A percentile compares a stretch with the other conserved stretches of the same genome.
These are phyloP conservation scores for Frankliniella fusca DNA, from an alignment of 2,888 invertebrate species.

Conservation along the genomic window DNA sequence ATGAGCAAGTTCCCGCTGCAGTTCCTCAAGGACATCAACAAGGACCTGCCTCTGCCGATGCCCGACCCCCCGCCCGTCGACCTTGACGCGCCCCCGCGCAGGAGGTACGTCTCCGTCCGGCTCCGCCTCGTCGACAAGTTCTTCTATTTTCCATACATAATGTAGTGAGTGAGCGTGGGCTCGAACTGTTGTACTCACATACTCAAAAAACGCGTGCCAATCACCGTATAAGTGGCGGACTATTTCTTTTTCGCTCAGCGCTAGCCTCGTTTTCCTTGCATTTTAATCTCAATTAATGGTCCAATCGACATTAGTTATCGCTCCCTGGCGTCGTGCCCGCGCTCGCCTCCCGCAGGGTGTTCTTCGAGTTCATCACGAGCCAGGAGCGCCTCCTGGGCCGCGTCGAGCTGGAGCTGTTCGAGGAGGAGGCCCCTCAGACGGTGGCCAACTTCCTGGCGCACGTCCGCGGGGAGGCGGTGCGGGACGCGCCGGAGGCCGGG, in stretches of 20 bases:
- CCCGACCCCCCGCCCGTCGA: conserved; percentile 4
- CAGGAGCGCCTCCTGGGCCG: conserved; percentile 17
- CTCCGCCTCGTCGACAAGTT: not conserved
- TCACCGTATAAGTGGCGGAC: too few relatives aligned
- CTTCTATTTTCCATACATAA: too few relatives aligned
- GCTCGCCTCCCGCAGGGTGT: not conserved
- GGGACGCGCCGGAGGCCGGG: not conserved
- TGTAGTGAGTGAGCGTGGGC: too few relatives aligned
- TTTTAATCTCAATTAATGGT: too few relatives aligned
- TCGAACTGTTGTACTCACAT: not conserved
- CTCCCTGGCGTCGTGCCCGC: not conserved
- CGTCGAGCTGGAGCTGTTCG: conserved; percentile 16
- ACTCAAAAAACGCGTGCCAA: not conserved
- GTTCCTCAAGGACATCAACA: not conserved
- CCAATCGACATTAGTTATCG: too few relatives aligned
- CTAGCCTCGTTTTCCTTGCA: too few relatives aligned
- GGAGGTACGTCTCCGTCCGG: not conserved
- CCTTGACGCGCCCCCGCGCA: not conserved
- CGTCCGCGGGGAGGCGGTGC: not conserved
- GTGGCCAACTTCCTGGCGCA: conserved; percentile 19
- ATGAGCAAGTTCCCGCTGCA: not conserved
- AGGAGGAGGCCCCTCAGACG: conserved; percentile 13
- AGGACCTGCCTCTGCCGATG: conserved; percentile 8
- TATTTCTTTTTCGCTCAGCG: too few relatives aligned
- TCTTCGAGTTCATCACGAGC: conserved; percentile 18